These are phyloP conservation scores for Polyploca ridens DNA, from an alignment of 2,888 invertebrate genomes.

Conservation along the genomic window DNA sequence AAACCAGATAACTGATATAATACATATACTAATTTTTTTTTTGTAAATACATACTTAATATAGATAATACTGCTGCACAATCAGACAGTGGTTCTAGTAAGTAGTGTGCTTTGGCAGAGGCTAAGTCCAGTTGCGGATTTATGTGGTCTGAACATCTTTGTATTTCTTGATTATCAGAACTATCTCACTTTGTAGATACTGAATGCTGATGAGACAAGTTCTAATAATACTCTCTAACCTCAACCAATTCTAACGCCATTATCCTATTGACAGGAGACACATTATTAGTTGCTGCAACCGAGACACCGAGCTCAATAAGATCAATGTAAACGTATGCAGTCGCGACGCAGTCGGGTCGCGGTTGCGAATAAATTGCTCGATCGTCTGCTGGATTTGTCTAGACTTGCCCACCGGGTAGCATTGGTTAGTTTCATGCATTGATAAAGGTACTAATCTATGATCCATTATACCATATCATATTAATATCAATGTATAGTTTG, in stretches of 20 bases:
- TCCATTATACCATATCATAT: no score
- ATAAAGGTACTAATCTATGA: no score
- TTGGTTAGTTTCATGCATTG: conserved; percentile 22
- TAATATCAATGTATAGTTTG: no score
- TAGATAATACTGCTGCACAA: no score
- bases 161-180: no score
- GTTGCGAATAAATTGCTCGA: conserved; percentile 45
- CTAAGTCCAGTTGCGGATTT: no score
- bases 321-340: conserved; percentile 46
- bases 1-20: no score
- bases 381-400: conserved; percentile 32
- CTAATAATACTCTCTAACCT: not conserved
- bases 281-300: not conserved
- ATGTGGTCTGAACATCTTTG: no score
- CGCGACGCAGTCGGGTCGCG: conserved; percentile 37
- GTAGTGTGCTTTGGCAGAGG: no score
- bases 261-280: not conserved
- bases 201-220: not conserved
- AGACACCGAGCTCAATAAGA: conserved; percentile 29
- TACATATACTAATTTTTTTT: no score
- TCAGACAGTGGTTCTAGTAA: no score
- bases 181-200: not conserved
- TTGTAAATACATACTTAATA: no score
- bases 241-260: not conserved
- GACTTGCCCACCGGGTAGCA: conserved; percentile 32